Evolutionary conservation across 2,888 invertebrate species (phyloP).

Genomic region (Meloe dianella): DNA sequence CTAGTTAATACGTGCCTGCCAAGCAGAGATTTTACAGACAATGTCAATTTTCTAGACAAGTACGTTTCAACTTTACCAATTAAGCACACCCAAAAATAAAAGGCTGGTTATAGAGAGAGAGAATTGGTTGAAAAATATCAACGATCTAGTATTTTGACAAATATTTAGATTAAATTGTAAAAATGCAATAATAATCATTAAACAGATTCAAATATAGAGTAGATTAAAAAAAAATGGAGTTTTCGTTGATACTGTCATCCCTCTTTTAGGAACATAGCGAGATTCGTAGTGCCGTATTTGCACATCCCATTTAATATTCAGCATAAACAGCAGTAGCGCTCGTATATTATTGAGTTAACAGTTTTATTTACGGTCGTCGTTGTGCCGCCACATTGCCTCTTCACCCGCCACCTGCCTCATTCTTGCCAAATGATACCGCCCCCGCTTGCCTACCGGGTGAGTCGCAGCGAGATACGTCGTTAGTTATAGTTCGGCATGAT

Average conservation of each 20-base stretch:
- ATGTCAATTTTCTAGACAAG: constrained; percentile 46
- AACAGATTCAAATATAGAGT: not conserved
- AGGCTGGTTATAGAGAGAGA: not conserved
- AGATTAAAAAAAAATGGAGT: not conserved
- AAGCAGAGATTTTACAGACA: constrained; percentile 51
- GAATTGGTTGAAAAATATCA: not conserved
- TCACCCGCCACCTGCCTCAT: constrained; percentile 26
- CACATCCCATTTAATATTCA: constrained; percentile 45
- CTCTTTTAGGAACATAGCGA: constrained; percentile 14
- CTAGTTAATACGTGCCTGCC: constrained; percentile 58
- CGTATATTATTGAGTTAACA: constrained; percentile 47
- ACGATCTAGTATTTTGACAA: too few relatives aligned
- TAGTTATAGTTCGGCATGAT: constrained; percentile 66
- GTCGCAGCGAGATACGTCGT: constrained; percentile 53
- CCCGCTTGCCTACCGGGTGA: constrained; percentile 20
- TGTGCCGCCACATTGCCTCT: constrained; percentile 21
- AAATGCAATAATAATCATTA: not conserved
- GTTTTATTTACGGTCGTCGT: constrained; percentile 51
- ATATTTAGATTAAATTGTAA: not conserved
- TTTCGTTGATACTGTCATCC: not conserved
- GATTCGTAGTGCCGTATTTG: constrained; percentile 42
- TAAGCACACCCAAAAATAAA: not conserved
- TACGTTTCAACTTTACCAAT: constrained; percentile 5
- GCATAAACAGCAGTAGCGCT: constrained; percentile 44
- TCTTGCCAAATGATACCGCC: constrained; percentile 13